Conservation (phyloP, 53 echinoderm and acorn worm species). For the Paracentrotus lividus region DNA sequence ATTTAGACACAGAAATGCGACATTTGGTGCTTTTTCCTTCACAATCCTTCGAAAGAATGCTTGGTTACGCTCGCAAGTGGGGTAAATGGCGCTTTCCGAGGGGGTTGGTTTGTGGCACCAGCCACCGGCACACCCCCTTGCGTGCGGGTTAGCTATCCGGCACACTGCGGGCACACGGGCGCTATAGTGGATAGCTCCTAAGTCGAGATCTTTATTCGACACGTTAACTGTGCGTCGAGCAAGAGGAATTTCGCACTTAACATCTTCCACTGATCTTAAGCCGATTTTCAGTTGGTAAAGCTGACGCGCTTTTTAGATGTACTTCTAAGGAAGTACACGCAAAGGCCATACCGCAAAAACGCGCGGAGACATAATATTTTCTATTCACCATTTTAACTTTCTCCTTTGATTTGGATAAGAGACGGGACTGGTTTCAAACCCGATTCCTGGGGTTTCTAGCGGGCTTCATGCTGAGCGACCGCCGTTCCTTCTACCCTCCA, state of each 20-base stretch:
- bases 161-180: slow-evolving; percentile 35
- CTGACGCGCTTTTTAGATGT: not conserved
- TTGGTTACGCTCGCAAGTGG: slow-evolving; percentile 37
- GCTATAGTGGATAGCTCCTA: not conserved
- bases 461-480: not conserved
- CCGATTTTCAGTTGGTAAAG: slow-evolving; percentile 19
- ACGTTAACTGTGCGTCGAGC: not conserved
- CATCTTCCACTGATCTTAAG: not conserved
- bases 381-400: slow-evolving; percentile 1
- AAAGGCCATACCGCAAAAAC: slow-evolving; percentile 34
- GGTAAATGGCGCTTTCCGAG: slow-evolving; percentile 35
- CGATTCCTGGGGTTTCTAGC: not conserved
- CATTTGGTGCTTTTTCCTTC: slow-evolving; percentile 44
- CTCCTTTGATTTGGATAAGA: not conserved
- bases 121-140: not conserved
- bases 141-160: not conserved
- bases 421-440: slow-evolving; percentile 1
- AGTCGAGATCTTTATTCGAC: not conserved
- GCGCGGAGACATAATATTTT: slow-evolving; percentile 42
- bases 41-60: slow-evolving; percentile 18
- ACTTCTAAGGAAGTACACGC: not conserved
- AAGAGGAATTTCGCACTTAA: slow-evolving; percentile 51
- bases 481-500: not conserved
- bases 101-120: not conserved
- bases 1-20: slow-evolving; percentile 46